A percentile compares a stretch with the other conserved stretches of the same genome.
These are phyloP conservation scores for Meteorus sp. DNA, from an alignment of 1,140 invertebrate genomes.

Conservation along the genomic window DNA sequence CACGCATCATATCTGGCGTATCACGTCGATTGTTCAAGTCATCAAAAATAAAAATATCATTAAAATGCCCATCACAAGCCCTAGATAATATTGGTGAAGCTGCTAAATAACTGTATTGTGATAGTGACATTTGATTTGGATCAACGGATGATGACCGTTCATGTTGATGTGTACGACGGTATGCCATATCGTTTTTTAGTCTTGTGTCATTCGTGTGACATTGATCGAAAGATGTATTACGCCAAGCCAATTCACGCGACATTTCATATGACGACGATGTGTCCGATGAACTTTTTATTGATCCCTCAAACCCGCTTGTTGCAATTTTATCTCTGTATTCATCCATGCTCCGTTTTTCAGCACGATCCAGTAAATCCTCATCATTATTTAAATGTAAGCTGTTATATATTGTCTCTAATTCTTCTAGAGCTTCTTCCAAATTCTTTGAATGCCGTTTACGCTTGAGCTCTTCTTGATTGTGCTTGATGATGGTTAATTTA, in stretches of 20 bases:
- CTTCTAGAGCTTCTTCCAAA: conserved; percentile 82
- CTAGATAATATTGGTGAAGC: conserved; percentile 65
- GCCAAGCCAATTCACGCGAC: conserved; percentile 6
- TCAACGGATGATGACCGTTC: conserved; percentile 60
- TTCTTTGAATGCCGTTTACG: conserved; percentile 68
- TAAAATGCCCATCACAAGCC: conserved; percentile 32
- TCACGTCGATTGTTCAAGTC: conserved; percentile 64
- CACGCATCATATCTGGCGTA: conserved; percentile 69
- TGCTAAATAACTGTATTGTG: conserved; percentile 73
- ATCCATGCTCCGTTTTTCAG: conserved; percentile 71
- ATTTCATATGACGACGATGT: conserved; percentile 34
- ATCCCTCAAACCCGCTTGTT: conserved; percentile 13
- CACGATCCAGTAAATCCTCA: conserved; percentile 77
- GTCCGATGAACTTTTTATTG: conserved; percentile 25
- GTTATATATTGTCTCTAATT: conserved; percentile 88
- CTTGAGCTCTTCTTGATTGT: conserved; percentile 47
- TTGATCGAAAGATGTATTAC: conserved; percentile 11
- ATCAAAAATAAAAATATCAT: neutral
- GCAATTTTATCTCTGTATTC: conserved; percentile 39
- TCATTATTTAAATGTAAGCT: conserved; percentile 80
- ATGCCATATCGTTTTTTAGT: conserved; percentile 79
- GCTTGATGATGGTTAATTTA: conserved; percentile 31
- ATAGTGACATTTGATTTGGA: conserved; percentile 58
- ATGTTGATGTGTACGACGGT: conserved; percentile 68
- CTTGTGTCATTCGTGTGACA: conserved; percentile 29